These are phyloP conservation scores for Proterorhinus semilunaris DNA, from an alignment of 2,113 vertebrate species.

Conservation along the genomic window DNA sequence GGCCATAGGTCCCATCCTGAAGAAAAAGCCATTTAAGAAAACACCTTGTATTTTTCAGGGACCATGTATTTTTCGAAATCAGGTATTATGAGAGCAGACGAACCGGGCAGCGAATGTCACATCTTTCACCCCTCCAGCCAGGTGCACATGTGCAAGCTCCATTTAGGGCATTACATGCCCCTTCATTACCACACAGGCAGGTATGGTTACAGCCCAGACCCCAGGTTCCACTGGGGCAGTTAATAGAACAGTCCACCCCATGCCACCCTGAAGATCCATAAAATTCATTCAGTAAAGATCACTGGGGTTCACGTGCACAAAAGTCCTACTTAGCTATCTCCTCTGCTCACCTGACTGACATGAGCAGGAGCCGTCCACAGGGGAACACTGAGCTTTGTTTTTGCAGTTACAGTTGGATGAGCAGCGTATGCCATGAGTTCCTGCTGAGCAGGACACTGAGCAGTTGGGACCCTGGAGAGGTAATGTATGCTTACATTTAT, in stretches of 20 bases:
- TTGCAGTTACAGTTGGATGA: slow-evolving; percentile 88
- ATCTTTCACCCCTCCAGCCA: slow-evolving; percentile 89
- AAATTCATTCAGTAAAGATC: background rate
- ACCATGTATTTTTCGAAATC: background rate
- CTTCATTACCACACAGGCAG: slow-evolving; percentile 87
- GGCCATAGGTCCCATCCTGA: slow-evolving; percentile 91
- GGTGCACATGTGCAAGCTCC: slow-evolving; percentile 90
- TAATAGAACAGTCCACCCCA: slow-evolving; percentile 94
- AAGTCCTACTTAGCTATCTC: background rate
- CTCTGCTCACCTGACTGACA: slow-evolving; percentile 86
- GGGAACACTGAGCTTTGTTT: slow-evolving; percentile 86
- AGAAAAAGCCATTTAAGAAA: background rate
- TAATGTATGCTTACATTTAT: background rate
- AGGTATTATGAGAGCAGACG: slow-evolving; percentile 52
- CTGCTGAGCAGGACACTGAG: slow-evolving; percentile 80
- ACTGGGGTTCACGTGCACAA: background rate
- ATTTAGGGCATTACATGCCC: slow-evolving; percentile 85
- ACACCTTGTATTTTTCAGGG: background rate
- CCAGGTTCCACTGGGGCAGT: slow-evolving; percentile 92
- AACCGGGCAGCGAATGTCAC: slow-evolving; percentile 87
- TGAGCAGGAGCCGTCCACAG: slow-evolving; percentile 89
- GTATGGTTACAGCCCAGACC: slow-evolving; percentile 91
- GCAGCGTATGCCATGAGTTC: slow-evolving; percentile 87
- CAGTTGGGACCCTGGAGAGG: slow-evolving; percentile 81
- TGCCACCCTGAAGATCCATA: slow-evolving; percentile 84